Percentiles rank a stretch among this genome's conserved stretches.
Conservation (phyloP, 2,797 vertebrate species). For the Enteromius mattozi region DNA sequence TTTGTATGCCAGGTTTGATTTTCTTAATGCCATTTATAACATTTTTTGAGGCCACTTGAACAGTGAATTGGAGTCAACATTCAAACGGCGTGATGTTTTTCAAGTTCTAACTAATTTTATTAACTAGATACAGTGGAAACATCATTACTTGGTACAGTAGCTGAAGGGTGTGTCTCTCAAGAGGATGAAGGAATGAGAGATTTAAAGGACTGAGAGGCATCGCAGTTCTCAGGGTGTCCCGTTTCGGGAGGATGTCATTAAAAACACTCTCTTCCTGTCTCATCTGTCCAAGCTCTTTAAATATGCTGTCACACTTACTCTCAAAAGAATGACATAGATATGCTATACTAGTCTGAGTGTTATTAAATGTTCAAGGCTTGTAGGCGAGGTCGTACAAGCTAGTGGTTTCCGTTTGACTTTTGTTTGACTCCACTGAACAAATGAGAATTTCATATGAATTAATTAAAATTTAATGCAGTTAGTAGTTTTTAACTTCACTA, state of each 20-base stretch:
- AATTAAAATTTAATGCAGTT: background rate
- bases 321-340: slow-evolving; percentile 43
- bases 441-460: background rate
- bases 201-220: slow-evolving; percentile 72
- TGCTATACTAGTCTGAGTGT: background rate
- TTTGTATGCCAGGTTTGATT: background rate
- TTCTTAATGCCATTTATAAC: background rate
- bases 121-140: background rate
- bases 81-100: background rate
- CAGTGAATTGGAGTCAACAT: background rate
- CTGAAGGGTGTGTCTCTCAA: slow-evolving; percentile 55
- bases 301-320: slow-evolving; percentile 37
- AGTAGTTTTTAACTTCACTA: background rate
- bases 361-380: slow-evolving; percentile 25
- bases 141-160: slow-evolving; percentile 37
- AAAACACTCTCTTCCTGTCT: slow-evolving; percentile 48
- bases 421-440: background rate
- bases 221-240: slow-evolving; percentile 66
- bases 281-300: slow-evolving; percentile 43
- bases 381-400: background rate
- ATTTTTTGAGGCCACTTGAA: background rate
- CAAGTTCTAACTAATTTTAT: slow-evolving; percentile 15
- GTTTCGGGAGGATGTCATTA: slow-evolving; percentile 65
- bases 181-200: slow-evolving; percentile 69
- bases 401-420: background rate